phyloP scores from a whole-genome alignment of 2,113 vertebrate genomes.

The Reinhardtius hippoglossoides region DNA sequence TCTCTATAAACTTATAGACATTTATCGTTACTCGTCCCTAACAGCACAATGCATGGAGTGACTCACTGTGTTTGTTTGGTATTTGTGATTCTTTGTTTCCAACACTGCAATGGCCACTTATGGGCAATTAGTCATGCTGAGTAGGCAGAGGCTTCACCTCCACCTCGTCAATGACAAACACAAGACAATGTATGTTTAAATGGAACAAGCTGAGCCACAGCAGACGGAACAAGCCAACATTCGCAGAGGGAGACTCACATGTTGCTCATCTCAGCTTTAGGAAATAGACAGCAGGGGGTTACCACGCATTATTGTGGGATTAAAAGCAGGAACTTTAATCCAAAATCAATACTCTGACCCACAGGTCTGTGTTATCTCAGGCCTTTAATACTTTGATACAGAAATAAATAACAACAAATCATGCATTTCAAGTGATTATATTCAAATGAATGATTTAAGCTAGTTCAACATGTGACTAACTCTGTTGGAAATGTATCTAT shows the following conservation, averaged over 20 bases:
- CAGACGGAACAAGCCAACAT: constrained; percentile 1
- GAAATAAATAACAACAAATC: constrained; percentile 3
- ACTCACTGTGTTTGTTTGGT: constrained; percentile 73
- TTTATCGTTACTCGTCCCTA: neutral
- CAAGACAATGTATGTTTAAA: constrained; percentile 51
- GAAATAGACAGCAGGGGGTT: constrained; percentile 23
- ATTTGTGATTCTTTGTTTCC: constrained; percentile 70
- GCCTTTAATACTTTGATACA: constrained; percentile 21
- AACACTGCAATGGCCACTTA: constrained; percentile 61
- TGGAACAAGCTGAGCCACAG: constrained; percentile 25
- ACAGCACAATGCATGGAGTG: constrained; percentile 47
- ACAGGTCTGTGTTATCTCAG: constrained; percentile 4
- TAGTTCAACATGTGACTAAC: neutral
- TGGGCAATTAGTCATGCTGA: constrained; percentile 75
- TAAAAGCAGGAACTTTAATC: constrained; percentile 43
- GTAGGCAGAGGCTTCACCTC: constrained; percentile 71
- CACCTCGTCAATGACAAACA: constrained; percentile 52
- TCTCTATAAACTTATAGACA: too few relatives aligned
- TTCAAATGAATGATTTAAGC: neutral
- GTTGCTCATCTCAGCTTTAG: constrained; percentile 16
- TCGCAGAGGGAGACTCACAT: neutral
- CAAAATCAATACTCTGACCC: constrained; percentile 51
- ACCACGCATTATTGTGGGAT: constrained; percentile 24
- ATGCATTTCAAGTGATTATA: constrained; percentile 21
- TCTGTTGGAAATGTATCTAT: neutral